Percentiles rank a stretch among this genome's conserved stretches.
Evolutionary conservation across 2,888 invertebrate species (phyloP).

Genomic region (Dasypolia templi): DNA sequence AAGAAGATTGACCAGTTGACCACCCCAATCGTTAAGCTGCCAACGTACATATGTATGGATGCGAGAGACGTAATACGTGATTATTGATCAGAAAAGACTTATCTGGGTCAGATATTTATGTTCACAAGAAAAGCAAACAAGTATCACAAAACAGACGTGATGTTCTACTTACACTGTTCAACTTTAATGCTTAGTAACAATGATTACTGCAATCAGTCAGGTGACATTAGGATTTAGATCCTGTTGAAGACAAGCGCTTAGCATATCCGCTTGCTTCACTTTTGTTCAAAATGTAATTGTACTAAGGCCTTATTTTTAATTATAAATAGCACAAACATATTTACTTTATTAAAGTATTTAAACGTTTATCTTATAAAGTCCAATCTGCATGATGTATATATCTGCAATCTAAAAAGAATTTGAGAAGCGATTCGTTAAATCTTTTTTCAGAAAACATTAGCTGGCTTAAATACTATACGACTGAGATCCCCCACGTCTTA

Average conservation of each 20-base stretch:
- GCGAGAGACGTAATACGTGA: slow-evolving; percentile 53
- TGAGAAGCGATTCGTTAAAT: background rate
- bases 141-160: slow-evolving; percentile 60
- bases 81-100: slow-evolving; percentile 68
- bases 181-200: slow-evolving; percentile 47
- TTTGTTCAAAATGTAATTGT: slow-evolving; percentile 1
- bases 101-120: slow-evolving; percentile 68
- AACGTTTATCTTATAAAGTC: background rate
- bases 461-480: background rate
- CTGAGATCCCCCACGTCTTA: background rate
- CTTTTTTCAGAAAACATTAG: slow-evolving; percentile 8
- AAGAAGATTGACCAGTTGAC: slow-evolving; percentile 21
- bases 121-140: slow-evolving; percentile 61
- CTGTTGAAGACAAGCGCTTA: slow-evolving; percentile 8
- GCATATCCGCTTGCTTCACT: slow-evolving; percentile 20
- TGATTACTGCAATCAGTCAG: slow-evolving; percentile 42
- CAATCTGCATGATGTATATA: background rate
- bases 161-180: slow-evolving; percentile 40
- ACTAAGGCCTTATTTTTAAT: background rate
- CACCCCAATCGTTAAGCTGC: slow-evolving; percentile 29
- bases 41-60: slow-evolving; percentile 27
- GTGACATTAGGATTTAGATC: slow-evolving; percentile 29
- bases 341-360: background rate
- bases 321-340: background rate
- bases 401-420: background rate